A percentile compares a stretch with the other conserved stretches of the same genome.
phyloP scores from a whole-genome alignment of 2,113 vertebrate species.

The Clarias macrocephalus region DNA sequence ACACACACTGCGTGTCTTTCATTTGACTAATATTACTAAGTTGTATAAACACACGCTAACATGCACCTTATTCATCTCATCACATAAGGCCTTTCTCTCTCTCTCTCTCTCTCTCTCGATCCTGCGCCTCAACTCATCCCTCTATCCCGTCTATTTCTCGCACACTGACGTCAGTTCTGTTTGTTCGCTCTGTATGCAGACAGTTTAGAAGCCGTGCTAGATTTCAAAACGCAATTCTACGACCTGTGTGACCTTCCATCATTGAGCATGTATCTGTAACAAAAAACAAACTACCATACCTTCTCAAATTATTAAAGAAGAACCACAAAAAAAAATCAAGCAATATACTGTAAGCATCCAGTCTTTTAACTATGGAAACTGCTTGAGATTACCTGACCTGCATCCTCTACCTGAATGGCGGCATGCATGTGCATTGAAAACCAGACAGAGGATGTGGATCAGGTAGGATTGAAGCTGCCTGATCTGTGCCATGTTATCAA shows the following conservation, averaged over 20 bases:
- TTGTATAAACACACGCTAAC: conserved; percentile 23
- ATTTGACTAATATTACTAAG: background rate
- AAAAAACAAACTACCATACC: background rate
- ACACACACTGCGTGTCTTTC: background rate
- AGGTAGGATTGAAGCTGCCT: background rate
- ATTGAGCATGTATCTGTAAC: background rate
- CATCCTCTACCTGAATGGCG: background rate
- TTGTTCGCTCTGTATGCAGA: background rate
- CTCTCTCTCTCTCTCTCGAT: background rate
- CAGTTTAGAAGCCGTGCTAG: background rate
- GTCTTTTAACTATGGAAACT: background rate
- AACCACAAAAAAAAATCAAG: background rate
- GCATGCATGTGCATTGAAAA: background rate
- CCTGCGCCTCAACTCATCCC: background rate
- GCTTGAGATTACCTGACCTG: background rate
- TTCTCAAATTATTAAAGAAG: background rate
- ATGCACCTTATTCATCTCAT: conserved; percentile 34
- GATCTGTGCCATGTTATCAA: background rate
- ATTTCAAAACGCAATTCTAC: background rate
- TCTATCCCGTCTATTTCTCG: background rate
- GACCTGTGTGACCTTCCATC: background rate
- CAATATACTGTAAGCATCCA: background rate
- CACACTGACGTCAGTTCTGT: background rate
- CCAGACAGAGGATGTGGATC: background rate
- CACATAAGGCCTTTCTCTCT: background rate